Evolutionary conservation across 2,797 vertebrate species (phyloP).

Genomic region (Pteropus rufus): DNA sequence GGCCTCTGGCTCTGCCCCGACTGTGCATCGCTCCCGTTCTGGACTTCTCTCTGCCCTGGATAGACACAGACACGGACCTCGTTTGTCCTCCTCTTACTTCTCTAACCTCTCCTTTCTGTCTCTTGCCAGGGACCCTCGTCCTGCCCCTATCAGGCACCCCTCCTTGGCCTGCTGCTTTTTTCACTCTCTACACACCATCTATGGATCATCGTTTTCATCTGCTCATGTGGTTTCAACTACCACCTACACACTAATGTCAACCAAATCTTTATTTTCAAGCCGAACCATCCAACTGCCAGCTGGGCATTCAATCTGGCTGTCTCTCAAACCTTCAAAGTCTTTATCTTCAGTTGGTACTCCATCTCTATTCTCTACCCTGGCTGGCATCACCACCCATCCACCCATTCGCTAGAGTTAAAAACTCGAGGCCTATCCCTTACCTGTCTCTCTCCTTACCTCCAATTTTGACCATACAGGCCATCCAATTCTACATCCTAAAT

Average conservation of each 20-base stretch:
- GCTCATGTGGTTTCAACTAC: background rate
- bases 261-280: background rate
- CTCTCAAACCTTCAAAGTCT: background rate
- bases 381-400: background rate
- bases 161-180: background rate
- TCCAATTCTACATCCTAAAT: background rate
- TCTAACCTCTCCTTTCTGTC: background rate
- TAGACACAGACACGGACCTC: background rate
- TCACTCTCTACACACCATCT: accelerated
- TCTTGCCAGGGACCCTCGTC: background rate
- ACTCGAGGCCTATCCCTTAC: background rate
- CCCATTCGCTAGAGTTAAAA: background rate
- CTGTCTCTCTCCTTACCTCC: background rate
- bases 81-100: background rate
- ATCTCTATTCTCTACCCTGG: background rate
- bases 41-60: background rate
- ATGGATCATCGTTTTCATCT: accelerated
- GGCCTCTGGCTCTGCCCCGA: background rate
- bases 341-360: background rate
- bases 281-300: background rate
- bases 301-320: background rate
- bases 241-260: background rate
- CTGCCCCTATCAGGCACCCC: background rate
- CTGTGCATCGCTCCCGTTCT: background rate
- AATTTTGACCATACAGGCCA: background rate